Evolutionary conservation across 2,113 vertebrate genomes (phyloP).

Genomic region (Typhlomys cinereus): DNA sequence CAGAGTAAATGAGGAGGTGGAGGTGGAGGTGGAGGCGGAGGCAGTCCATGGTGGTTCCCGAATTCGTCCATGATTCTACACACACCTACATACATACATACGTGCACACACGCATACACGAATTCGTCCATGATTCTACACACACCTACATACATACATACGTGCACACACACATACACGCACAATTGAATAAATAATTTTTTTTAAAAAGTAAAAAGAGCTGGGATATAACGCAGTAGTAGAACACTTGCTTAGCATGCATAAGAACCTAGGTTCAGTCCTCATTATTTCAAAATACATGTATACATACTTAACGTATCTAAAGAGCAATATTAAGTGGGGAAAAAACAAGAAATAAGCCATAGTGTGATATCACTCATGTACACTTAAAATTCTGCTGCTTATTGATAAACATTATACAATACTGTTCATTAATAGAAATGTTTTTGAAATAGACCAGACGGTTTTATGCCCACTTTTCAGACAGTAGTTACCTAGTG

Average conservation of each 20-base stretch:
- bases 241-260: neutral
- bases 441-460: neutral
- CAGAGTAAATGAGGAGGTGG: too few relatives aligned
- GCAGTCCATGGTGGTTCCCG: too few relatives aligned
- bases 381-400: conserved; percentile 8
- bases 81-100: too few relatives aligned
- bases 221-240: too few relatives aligned
- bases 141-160: too few relatives aligned
- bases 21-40: too few relatives aligned
- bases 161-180: too few relatives aligned
- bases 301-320: neutral
- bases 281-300: neutral
- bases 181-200: too few relatives aligned
- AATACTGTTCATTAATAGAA: neutral
- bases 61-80: too few relatives aligned
- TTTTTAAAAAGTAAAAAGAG: too few relatives aligned
- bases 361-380: neutral
- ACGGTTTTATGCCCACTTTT: neutral
- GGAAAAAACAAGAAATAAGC: neutral
- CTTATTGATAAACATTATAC: neutral
- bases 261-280: neutral
- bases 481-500: neutral
- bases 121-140: too few relatives aligned
- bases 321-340: conserved; percentile 8
- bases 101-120: too few relatives aligned